Evolutionary conservation across 2,797 vertebrate species (phyloP), one percentile per base, ranked within the genome.

Genomic region (Chiroxiphia lanceolata): DNA sequence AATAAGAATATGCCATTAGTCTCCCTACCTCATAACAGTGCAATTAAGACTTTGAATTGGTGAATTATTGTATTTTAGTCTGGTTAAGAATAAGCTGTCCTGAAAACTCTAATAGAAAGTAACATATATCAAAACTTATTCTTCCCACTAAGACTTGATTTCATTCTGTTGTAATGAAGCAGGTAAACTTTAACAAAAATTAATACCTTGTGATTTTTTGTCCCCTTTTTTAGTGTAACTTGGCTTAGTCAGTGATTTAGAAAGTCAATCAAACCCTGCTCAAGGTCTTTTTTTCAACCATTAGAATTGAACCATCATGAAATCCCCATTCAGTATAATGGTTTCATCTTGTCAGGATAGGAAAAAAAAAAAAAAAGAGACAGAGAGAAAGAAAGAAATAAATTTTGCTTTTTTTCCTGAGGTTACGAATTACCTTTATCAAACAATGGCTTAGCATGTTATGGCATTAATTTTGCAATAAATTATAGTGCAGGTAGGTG

Each of bases 391-490:
- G 3, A 79, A 21, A 50, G 4, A 82, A 67, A 42, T 4, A 87
- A 84, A 75, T 65, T 80, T 75, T 51, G 13, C 16, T 31, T 45
- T 63, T 87, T 77, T 63, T 15, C n/a, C 51, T 74, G 22, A 45
- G 64, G 85, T 93, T 94, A 97, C 88, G 69, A 70, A 88, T 94
- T 80, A 74, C 34, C 89, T 97, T 94, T 72, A 75, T 93, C 74
- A 83, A 80, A 96, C 89, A 93, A 93, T 89, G 42, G 22, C 34
- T 89, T 96, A 95, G 71, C 90, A 86, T 79, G 80, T 90, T 80
- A 95, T 3, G 2, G 65, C 78, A 95, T 94, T 97, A 97, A 96
- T 97, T 97, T 93, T 83, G 38, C 77, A 90, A 78, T 96, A 93
- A 97, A 95, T 96, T 94, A 94, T 53, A 83, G 45, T 60, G 15